Evolutionary conservation across 2,888 invertebrate genomes (phyloP).

Genomic region (Epirrhoe alternata): DNA sequence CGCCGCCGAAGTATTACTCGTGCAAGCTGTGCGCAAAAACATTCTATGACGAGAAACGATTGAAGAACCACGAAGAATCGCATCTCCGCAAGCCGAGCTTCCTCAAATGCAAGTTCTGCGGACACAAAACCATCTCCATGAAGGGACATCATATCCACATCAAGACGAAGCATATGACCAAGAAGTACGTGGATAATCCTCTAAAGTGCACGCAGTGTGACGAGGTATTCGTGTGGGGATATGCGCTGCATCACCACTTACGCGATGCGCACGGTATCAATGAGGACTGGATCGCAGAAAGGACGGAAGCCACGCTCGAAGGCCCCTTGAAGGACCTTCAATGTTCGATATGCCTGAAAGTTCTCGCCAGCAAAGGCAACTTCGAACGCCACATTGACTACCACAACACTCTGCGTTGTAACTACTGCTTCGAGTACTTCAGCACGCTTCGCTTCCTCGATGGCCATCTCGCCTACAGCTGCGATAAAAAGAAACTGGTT

Average conservation of each 20-base stretch:
- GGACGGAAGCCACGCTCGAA: constrained; percentile 57
- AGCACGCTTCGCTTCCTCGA: constrained; percentile 74
- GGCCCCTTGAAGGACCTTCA: constrained; percentile 77
- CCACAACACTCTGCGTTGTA: constrained; percentile 79
- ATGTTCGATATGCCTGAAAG: constrained; percentile 77
- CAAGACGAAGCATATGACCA: constrained; percentile 67
- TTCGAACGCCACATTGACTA: constrained; percentile 80
- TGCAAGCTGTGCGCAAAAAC: constrained; percentile 79
- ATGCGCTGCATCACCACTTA: constrained; percentile 76
- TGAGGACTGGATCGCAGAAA: constrained; percentile 78
- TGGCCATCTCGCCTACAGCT: constrained; percentile 76
- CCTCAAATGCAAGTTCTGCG: constrained; percentile 80
- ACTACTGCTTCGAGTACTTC: constrained; percentile 81
- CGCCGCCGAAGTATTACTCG: constrained; percentile 66
- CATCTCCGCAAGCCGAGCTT: constrained; percentile 76
- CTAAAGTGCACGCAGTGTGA: constrained; percentile 74
- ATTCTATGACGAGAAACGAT: constrained; percentile 68
- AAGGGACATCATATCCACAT: constrained; percentile 75
- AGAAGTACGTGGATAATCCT: constrained; percentile 73
- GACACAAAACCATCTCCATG: constrained; percentile 72
- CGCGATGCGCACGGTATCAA: constrained; percentile 69
- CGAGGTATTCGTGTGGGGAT: constrained; percentile 71
- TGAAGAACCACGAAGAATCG: constrained; percentile 70
- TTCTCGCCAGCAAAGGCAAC: constrained; percentile 78
- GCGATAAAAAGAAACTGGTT: constrained; percentile 74